Evolutionary conservation across 2,888 invertebrate species (phyloP), one percentile per base, ranked within the genome.

Genomic region (Epirrita christyi): DNA sequence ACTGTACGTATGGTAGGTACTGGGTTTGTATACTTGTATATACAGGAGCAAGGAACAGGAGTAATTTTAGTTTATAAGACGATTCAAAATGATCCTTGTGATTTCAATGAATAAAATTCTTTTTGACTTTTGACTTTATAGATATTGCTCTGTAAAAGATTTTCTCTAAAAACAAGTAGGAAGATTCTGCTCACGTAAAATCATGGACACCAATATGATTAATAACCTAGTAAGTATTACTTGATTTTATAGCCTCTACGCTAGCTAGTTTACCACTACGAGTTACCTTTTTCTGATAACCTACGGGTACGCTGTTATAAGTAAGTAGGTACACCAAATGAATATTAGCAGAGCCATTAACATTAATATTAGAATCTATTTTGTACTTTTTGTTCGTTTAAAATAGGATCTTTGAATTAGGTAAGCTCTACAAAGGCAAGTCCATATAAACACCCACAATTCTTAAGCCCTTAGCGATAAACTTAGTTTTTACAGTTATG

Each of bases 401-500:
- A 32, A 38, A 11, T 43, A 47, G 6, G 42, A 47, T 41, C 41
- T 49, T 48, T 49, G 42, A 32, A 48, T 29, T 42, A 14, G 14
- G 9, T 15, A 48, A 6, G 9, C n/a, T 38, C 51, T 66, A 57
- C 51, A 62, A 66, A 72, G 73, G 75, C 75, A 80, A 77, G 73
- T 61, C 49, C 71, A 63, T 66, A 68, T 68, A 6, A 38, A 13
- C 14, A 14, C 13, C 9, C 42, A 15, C 55, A 71, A 57, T 67
- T 59, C 59, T 53, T 50, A 56, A 65, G 66, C 68, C 66, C 70
- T 75, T 72, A 66, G 70, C 69, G 69, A 65, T 67, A 64, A 70
- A 71, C 64, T 69, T 68, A 73, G 52, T 27, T 75, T 77, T 75
- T 73, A 74, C 78, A 72, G 75, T 73, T 78, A 76, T 69, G 62